These are phyloP conservation scores for Nasonia giraulti DNA, from an alignment of 1,140 invertebrate species.

Conservation along the genomic window DNA sequence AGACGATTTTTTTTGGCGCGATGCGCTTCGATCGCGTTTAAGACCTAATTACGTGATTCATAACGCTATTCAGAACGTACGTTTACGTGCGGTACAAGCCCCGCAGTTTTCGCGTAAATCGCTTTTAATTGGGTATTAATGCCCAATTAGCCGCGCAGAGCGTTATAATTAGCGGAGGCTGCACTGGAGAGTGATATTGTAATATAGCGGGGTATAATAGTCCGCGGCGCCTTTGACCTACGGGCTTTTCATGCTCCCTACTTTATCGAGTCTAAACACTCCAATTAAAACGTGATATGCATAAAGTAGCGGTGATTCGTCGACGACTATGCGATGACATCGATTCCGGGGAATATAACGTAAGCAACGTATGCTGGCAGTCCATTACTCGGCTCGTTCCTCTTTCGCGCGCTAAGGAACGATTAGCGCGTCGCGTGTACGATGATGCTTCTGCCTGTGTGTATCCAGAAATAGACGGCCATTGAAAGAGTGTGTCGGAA, in stretches of 20 bases:
- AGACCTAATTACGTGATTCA: too few relatives aligned
- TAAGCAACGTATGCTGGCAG: too few relatives aligned
- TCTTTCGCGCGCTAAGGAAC: constrained; percentile 12
- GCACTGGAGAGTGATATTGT: neutral
- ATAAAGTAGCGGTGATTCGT: too few relatives aligned
- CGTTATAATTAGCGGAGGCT: neutral
- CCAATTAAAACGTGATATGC: too few relatives aligned
- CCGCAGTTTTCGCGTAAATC: neutral
- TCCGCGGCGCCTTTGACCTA: too few relatives aligned
- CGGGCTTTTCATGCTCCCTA: too few relatives aligned
- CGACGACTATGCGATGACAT: neutral
- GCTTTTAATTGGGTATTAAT: constrained; percentile 1
- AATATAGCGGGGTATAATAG: neutral
- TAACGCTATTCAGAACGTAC: too few relatives aligned
- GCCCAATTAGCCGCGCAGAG: neutral
- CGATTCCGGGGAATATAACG: neutral
- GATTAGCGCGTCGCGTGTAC: constrained; percentile 10
- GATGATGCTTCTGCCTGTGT: neutral
- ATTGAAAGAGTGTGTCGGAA: constrained; percentile 21
- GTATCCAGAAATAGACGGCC: constrained; percentile 37
- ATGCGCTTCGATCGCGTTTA: neutral
- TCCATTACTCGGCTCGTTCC: neutral
- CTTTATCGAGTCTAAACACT: too few relatives aligned
- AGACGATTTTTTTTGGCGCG: neutral
- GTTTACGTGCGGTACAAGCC: too few relatives aligned